Evolutionary conservation across 2,113 vertebrate species (phyloP).

Genomic region (Heterocephalus glaber): DNA sequence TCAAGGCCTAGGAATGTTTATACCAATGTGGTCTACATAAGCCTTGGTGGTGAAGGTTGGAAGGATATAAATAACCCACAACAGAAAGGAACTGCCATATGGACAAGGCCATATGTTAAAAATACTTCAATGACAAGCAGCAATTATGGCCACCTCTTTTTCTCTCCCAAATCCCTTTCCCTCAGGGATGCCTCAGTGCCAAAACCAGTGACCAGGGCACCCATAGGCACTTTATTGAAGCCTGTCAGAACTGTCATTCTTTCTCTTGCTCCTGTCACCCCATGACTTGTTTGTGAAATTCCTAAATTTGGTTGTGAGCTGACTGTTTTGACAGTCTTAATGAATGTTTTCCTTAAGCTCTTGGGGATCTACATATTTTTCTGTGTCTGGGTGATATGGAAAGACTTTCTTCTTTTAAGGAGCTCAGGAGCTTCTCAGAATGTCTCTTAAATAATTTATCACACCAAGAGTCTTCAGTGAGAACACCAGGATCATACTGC

Average conservation of each 20-base stretch:
- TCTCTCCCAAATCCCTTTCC: conserved; percentile 1
- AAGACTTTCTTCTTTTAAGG: conserved; percentile 54
- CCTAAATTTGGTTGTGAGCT: conserved; percentile 72
- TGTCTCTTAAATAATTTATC: neutral
- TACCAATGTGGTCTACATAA: conserved; percentile 64
- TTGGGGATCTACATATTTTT: conserved; percentile 70
- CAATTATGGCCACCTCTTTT: neutral
- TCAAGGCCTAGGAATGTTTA: conserved; percentile 45
- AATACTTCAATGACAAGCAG: conserved; percentile 34
- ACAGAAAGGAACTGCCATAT: conserved; percentile 38
- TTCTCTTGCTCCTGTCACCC: conserved; percentile 58
- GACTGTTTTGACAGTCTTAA: conserved; percentile 74
- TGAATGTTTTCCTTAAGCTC: conserved; percentile 71
- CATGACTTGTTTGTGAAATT: conserved; percentile 71
- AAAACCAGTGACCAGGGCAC: neutral
- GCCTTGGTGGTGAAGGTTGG: conserved; percentile 34
- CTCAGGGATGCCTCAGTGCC: neutral
- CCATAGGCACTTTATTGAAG: neutral
- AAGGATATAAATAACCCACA: conserved; percentile 61
- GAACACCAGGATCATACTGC: neutral
- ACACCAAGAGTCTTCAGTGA: neutral
- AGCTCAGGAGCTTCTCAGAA: conserved; percentile 34
- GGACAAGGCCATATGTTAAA: conserved; percentile 53
- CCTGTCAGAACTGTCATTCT: conserved; percentile 68
- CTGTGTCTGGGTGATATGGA: conserved; percentile 25